phyloP scores from a whole-genome alignment of 1,140 invertebrate genomes.

The Tachypleus tridentatus region DNA sequence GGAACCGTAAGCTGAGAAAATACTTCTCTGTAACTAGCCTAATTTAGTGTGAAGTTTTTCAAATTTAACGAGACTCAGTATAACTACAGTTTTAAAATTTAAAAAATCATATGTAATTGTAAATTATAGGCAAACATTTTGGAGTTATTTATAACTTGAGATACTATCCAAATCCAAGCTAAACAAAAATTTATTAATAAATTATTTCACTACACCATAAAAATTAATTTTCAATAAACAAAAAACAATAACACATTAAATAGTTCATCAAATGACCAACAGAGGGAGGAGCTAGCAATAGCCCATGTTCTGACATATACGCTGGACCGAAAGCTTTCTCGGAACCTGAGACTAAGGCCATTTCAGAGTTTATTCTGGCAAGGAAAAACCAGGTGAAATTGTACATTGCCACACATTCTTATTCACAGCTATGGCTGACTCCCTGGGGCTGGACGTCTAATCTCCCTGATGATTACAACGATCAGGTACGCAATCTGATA shows the following conservation, averaged over 20 bases:
- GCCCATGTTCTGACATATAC: slow-evolving; percentile 26
- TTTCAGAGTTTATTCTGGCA: slow-evolving; percentile 23
- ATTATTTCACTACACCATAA: too few relatives aligned
- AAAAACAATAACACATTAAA: not conserved
- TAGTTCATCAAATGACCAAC: not conserved
- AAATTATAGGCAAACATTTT: too few relatives aligned
- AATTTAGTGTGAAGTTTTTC: too few relatives aligned
- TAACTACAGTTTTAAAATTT: too few relatives aligned
- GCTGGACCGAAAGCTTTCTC: slow-evolving; percentile 28
- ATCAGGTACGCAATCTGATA: slow-evolving; percentile 31
- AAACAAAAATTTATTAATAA: too few relatives aligned
- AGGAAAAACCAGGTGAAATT: slow-evolving; percentile 14
- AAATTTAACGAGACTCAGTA: too few relatives aligned
- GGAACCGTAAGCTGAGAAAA: not conserved
- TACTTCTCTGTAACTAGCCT: too few relatives aligned
- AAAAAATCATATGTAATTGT: too few relatives aligned
- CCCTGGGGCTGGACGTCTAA: slow-evolving; percentile 55
- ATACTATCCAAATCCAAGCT: too few relatives aligned
- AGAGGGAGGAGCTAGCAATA: slow-evolving; percentile 27
- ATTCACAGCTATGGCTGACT: slow-evolving; percentile 38
- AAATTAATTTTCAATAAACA: too few relatives aligned
- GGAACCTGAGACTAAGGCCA: slow-evolving; percentile 30
- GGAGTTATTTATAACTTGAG: too few relatives aligned
- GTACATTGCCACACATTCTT: slow-evolving; percentile 24
- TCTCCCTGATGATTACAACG: slow-evolving; percentile 35